Percentiles rank a stretch among this genome's conserved stretches.
These are phyloP conservation scores for Orbicella faveolata DNA, from an alignment of 64 coral and sea anemone genomes.

Conservation along the genomic window DNA sequence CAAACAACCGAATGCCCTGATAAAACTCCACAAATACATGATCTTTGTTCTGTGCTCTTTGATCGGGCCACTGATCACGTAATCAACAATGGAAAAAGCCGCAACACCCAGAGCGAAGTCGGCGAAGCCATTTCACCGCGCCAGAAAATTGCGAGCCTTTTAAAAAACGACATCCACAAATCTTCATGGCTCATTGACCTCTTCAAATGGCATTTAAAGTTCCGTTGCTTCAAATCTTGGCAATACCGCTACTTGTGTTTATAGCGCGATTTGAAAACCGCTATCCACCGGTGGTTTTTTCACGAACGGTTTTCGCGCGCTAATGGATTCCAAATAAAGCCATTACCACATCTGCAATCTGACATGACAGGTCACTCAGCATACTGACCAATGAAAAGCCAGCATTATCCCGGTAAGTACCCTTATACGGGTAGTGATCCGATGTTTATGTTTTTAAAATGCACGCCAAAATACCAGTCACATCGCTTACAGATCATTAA, in stretches of 20 bases:
- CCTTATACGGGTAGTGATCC: background rate
- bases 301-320: slow-evolving; percentile 1
- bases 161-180: background rate
- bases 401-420: background rate
- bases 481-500: slow-evolving; percentile 1
- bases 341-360: background rate
- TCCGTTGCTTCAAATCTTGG: background rate
- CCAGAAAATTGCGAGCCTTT: background rate
- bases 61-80: slow-evolving; percentile 6
- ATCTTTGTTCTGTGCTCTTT: slow-evolving; percentile 29
- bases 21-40: slow-evolving; percentile 26
- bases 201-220: background rate
- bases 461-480: slow-evolving; percentile 14
- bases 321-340: background rate
- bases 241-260: background rate
- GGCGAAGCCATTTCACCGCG: background rate
- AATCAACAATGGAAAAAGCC: background rate
- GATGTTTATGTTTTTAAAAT: background rate
- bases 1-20: slow-evolving; percentile 20
- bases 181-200: background rate
- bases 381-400: slow-evolving; percentile 7
- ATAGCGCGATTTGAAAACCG: slow-evolving; percentile 13
- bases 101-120: background rate
- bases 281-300: background rate
- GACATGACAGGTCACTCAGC: background rate